phyloP scores from a whole-genome alignment of 2,797 vertebrate genomes.

The Astyanax mexicanus region DNA sequence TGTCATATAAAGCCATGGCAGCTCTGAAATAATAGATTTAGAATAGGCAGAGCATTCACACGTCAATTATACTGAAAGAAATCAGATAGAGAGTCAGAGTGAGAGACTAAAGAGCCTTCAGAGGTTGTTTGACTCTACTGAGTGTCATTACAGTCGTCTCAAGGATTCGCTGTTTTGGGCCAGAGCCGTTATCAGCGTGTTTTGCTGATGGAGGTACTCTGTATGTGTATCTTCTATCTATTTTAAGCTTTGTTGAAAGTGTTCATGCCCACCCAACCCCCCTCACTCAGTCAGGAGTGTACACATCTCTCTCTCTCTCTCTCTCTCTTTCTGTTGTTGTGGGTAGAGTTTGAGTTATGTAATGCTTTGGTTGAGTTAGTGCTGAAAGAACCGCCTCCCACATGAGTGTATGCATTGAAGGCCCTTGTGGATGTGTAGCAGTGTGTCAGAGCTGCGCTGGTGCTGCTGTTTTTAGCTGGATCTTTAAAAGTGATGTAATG shows the following conservation, averaged over 20 bases:
- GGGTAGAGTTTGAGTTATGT: slow-evolving; percentile 55
- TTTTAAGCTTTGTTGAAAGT: slow-evolving; percentile 49
- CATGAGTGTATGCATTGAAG: slow-evolving; percentile 20
- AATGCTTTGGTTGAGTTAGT: slow-evolving; percentile 52
- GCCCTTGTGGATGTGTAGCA: slow-evolving; percentile 3
- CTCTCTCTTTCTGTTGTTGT: slow-evolving; percentile 14
- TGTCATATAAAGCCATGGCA: no score
- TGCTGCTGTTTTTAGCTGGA: slow-evolving; percentile 26
- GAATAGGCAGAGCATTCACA: background rate
- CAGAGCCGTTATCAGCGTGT: slow-evolving; percentile 8
- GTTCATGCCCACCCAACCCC: slow-evolving; percentile 35
- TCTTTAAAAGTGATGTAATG: slow-evolving; percentile 42
- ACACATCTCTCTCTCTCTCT: slow-evolving; percentile 29
- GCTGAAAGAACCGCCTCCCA: slow-evolving; percentile 46
- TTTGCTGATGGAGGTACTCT: slow-evolving; percentile 35
- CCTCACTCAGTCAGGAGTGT: slow-evolving; percentile 39
- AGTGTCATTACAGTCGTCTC: background rate
- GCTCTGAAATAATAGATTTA: no score
- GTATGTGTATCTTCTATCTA: slow-evolving; percentile 47
- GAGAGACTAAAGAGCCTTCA: background rate
- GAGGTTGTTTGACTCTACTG: background rate
- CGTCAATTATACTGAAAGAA: background rate
- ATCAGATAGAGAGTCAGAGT: background rate
- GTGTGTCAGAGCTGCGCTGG: slow-evolving; percentile 14
- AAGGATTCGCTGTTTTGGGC: slow-evolving; percentile 34